phyloP scores from a whole-genome alignment of 2,888 invertebrate species.

The Podabrus alpinus region DNA sequence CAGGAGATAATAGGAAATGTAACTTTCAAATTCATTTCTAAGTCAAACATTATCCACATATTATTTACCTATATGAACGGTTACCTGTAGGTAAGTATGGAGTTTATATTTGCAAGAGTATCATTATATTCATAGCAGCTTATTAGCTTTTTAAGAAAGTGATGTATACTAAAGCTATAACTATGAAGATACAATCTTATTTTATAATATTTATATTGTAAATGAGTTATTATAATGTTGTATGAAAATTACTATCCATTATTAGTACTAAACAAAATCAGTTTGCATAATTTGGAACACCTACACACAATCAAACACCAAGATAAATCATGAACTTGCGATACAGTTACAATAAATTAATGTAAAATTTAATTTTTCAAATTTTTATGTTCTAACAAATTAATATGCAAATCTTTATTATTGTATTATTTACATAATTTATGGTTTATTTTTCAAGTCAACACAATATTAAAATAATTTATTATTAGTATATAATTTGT shows the following conservation, averaged over 20 bases:
- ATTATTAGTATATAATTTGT: background rate
- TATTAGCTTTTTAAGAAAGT: conserved; percentile 5
- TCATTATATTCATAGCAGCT: conserved; percentile 10
- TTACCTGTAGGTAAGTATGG: background rate
- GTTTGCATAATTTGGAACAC: background rate
- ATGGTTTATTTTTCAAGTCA: background rate
- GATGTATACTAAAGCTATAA: background rate
- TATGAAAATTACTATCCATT: background rate
- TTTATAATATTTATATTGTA: conserved; percentile 1
- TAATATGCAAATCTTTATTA: background rate
- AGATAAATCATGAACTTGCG: background rate
- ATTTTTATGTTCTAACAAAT: background rate
- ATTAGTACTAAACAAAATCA: conserved; percentile 3
- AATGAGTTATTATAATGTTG: conserved; percentile 2
- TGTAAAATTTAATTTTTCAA: background rate
- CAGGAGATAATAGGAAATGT: background rate
- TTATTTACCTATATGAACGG: background rate
- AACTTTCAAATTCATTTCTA: background rate
- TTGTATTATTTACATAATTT: background rate
- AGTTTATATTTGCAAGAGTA: conserved; percentile 12
- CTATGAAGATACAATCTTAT: conserved; percentile 2
- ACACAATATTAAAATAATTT: background rate
- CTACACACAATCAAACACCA: background rate
- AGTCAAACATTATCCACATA: background rate
- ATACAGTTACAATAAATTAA: background rate